Conservation (phyloP, 2,113 vertebrate species). For the Ginglymostoma cirratum region DNA sequence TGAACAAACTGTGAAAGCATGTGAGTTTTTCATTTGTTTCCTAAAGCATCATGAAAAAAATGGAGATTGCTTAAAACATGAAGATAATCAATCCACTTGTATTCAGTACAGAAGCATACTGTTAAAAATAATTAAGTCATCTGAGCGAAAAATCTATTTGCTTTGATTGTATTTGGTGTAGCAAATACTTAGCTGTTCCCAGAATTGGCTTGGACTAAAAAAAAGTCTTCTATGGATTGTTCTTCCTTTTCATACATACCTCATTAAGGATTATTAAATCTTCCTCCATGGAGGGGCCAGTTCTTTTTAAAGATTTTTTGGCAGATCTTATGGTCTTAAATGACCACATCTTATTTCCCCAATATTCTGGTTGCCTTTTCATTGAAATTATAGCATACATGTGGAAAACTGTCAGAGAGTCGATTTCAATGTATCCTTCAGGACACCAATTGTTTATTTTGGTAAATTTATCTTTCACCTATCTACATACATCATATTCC, state of each 20-base stretch:
- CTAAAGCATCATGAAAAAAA: neutral
- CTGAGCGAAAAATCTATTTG: neutral
- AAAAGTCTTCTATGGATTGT: too few species aligned
- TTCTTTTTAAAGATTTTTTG: neutral
- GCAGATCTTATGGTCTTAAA: neutral
- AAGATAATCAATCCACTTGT: neutral
- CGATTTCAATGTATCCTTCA: neutral
- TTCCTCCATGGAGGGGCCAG: neutral
- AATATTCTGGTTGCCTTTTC: neutral
- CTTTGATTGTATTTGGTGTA: neutral
- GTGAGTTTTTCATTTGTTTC: neutral
- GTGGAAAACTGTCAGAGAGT: neutral
- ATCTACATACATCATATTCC: neutral
- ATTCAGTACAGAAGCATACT: neutral
- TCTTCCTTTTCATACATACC: neutral
- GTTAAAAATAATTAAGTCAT: too few species aligned
- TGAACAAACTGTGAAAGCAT: neutral
- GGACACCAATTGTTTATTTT: neutral
- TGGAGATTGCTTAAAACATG: neutral
- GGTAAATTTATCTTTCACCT: neutral
- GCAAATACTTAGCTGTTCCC: neutral
- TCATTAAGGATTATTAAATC: neutral
- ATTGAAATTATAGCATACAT: neutral
- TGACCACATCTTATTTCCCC: neutral
- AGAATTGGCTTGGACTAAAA: neutral